Conservation (phyloP, 1,140 invertebrate species). For the Hestina assimilis region DNA sequence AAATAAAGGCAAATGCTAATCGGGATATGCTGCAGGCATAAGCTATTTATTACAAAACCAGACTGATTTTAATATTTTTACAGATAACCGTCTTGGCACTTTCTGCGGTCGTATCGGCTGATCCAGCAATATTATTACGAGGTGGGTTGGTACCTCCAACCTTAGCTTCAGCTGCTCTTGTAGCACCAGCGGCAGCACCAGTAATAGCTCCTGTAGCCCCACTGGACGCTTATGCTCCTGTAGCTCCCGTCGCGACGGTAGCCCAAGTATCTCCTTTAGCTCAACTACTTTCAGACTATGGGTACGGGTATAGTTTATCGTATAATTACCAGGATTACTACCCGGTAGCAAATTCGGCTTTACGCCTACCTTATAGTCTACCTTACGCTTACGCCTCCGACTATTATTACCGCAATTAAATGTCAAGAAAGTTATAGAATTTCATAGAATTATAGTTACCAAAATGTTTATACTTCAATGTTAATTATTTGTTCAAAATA, state of each 20-base stretch:
- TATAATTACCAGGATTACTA: slow-evolving; percentile 34
- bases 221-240: slow-evolving; percentile 19
- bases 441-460: too few relatives aligned
- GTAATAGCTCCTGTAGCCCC: neutral
- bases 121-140: neutral
- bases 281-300: slow-evolving; percentile 30
- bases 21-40: too few relatives aligned
- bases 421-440: neutral
- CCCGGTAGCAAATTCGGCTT: slow-evolving; percentile 29
- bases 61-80: neutral
- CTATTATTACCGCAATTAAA: slow-evolving; percentile 34
- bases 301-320: slow-evolving; percentile 34
- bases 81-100: slow-evolving; percentile 5
- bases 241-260: slow-evolving; percentile 16
- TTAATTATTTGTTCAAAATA: too few relatives aligned
- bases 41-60: too few relatives aligned
- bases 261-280: slow-evolving; percentile 23
- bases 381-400: slow-evolving; percentile 40
- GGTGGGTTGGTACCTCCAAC: slow-evolving; percentile 13
- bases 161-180: slow-evolving; percentile 14
- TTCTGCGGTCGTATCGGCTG: neutral
- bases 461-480: too few relatives aligned
- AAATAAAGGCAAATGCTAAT: too few relatives aligned
- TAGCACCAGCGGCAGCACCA: slow-evolving; percentile 18
- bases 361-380: slow-evolving; percentile 30